Percentiles rank a stretch among this genome's conserved stretches.
Evolutionary conservation across 2,888 invertebrate species (phyloP).

Genomic region (Lasioglossum oenotherae): DNA sequence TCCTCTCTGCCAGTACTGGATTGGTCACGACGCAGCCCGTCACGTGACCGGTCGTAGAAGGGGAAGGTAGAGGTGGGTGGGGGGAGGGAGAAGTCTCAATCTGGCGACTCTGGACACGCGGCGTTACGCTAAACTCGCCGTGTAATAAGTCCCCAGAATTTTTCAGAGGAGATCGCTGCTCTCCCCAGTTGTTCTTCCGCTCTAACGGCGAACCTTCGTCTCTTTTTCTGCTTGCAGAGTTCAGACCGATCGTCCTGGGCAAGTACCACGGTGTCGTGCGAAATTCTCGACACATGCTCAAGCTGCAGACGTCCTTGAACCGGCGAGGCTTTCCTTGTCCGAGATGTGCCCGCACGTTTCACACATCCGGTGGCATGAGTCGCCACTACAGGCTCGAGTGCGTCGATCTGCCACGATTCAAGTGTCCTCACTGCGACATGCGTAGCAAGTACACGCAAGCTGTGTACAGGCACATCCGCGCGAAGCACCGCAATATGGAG

Average conservation of each 20-base stretch:
- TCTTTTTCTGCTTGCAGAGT: slow-evolving; percentile 75
- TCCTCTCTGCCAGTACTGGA: too few relatives aligned
- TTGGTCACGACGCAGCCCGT: too few relatives aligned
- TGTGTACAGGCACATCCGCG: slow-evolving; percentile 74
- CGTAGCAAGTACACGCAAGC: slow-evolving; percentile 76
- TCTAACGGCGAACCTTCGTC: slow-evolving; percentile 57
- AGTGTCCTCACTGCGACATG: slow-evolving; percentile 78
- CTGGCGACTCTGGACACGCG: background rate
- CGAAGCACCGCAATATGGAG: slow-evolving; percentile 74
- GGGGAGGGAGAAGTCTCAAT: too few relatives aligned
- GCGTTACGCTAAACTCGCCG: background rate
- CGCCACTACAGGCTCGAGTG: slow-evolving; percentile 77
- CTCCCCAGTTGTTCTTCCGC: slow-evolving; percentile 10
- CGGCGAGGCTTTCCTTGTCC: slow-evolving; percentile 74
- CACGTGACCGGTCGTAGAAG: too few relatives aligned
- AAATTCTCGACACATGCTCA: slow-evolving; percentile 56
- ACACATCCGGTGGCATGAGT: slow-evolving; percentile 74
- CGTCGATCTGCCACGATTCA: slow-evolving; percentile 76
- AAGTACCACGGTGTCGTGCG: slow-evolving; percentile 62
- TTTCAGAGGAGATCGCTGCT: slow-evolving; percentile 29
- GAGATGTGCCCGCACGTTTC: slow-evolving; percentile 74
- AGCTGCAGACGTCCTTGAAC: slow-evolving; percentile 54
- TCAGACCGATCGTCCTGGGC: slow-evolving; percentile 65
- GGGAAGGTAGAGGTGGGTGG: too few relatives aligned
- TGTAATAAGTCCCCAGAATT: slow-evolving; percentile 7